Evolutionary conservation across 2,113 vertebrate genomes (phyloP).

Genomic region (Thryonomys swinderianus): DNA sequence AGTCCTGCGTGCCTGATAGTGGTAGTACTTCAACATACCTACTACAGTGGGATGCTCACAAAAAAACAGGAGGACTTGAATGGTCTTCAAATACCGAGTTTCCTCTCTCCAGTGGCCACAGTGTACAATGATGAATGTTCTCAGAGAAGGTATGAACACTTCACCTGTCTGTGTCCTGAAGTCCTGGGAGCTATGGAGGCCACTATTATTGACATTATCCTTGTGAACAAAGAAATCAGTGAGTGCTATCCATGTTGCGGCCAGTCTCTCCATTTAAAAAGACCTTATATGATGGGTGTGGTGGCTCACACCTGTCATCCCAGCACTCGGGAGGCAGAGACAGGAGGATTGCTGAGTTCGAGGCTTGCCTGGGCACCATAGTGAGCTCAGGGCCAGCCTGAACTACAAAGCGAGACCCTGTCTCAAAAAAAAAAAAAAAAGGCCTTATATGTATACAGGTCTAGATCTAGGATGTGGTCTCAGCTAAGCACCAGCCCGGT

Average conservation of each 20-base stretch:
- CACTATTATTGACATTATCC: background rate
- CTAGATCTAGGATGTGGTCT: background rate
- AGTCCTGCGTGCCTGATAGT: rapidly evolving
- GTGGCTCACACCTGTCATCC: too few relatives aligned
- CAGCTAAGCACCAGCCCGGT: background rate
- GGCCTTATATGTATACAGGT: background rate
- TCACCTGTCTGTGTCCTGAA: background rate
- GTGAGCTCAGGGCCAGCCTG: too few relatives aligned
- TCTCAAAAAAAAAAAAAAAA: too few relatives aligned
- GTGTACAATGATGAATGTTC: background rate
- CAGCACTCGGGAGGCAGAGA: too few relatives aligned
- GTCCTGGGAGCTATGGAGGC: background rate
- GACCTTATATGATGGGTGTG: background rate
- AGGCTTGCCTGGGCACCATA: too few relatives aligned
- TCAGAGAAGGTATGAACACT: background rate
- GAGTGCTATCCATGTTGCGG: rapidly evolving
- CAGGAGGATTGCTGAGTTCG: too few relatives aligned
- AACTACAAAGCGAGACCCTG: too few relatives aligned
- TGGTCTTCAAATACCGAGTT: background rate
- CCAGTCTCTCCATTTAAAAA: background rate
- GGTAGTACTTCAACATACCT: rapidly evolving
- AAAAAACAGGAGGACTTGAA: too few relatives aligned
- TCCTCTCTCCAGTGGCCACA: background rate
- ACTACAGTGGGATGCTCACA: background rate
- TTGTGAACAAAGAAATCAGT: background rate